Evolutionary conservation across 1,140 invertebrate species (phyloP).

Genomic region (Pararge aegeria): DNA sequence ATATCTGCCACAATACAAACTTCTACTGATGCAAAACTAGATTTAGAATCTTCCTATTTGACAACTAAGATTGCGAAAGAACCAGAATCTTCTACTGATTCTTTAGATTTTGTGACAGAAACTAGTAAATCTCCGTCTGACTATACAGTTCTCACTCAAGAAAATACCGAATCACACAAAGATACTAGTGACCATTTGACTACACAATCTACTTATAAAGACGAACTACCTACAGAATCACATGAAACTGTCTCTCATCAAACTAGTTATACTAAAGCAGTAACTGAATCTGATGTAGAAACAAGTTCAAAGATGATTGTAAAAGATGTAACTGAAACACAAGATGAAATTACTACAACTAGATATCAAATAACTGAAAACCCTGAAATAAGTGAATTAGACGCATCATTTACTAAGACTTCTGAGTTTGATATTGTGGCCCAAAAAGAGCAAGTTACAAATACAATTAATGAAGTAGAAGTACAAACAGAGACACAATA

Average conservation of each 20-base stretch:
- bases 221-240: not conserved
- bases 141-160: not conserved
- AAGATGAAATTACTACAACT: not conserved
- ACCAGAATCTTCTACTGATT: conserved; percentile 1
- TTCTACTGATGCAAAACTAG: not conserved
- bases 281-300: not conserved
- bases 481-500: not conserved
- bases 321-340: not conserved
- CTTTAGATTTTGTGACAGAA: not conserved
- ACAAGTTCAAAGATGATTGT: not conserved
- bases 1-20: not conserved
- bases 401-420: not conserved
- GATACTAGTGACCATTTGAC: not conserved
- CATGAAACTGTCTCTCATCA: not conserved
- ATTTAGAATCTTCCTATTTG: not conserved
- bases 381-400: not conserved
- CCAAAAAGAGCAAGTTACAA: not conserved
- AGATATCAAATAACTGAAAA: not conserved
- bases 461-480: not conserved
- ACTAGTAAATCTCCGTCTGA: conserved; percentile 3
- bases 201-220: not conserved
- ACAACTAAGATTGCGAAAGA: not conserved
- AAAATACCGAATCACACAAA: conserved; percentile 5
- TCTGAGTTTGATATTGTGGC: not conserved
- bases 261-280: not conserved